A percentile compares a stretch with the other conserved stretches of the same genome.
Evolutionary conservation across 1,140 invertebrate genomes (phyloP).

Genomic region (Pygmarrhopalites habei): DNA sequence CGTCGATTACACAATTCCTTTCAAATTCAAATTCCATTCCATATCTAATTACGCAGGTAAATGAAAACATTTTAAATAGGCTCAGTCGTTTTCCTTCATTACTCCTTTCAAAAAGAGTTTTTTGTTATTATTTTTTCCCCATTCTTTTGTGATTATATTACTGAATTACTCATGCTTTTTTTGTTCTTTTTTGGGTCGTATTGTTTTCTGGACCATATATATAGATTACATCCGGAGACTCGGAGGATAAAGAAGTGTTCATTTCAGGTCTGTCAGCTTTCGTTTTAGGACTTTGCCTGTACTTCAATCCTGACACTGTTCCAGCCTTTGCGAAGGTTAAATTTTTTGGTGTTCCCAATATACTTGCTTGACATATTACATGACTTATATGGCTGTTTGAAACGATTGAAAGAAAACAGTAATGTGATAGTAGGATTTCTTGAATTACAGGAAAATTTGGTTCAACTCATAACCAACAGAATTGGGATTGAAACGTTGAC

Average conservation of each 20-base stretch:
- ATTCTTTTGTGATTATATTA: no score
- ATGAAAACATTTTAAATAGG: neutral
- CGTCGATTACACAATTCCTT: constrained; percentile 77
- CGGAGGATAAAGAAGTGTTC: constrained; percentile 80
- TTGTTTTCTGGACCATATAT: no score
- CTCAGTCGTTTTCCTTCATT: no score
- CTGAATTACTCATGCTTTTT: no score
- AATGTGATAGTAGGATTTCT: no score
- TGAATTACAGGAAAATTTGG: constrained; percentile 68
- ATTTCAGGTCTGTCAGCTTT: constrained; percentile 90
- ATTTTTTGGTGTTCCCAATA: constrained; percentile 44
- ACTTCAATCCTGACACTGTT: constrained; percentile 84
- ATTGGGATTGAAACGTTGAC: constrained; percentile 86
- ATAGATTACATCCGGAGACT: constrained; percentile 58
- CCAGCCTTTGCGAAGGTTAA: constrained; percentile 60
- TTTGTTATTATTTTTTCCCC: no score
- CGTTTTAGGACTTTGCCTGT: constrained; percentile 83
- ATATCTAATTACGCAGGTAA: constrained; percentile 70
- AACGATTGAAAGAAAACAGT: no score
- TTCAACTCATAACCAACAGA: constrained; percentile 78
- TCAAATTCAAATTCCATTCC: constrained; percentile 75
- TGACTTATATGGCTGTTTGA: no score
- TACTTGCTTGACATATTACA: no score
- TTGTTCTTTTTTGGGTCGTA: no score
- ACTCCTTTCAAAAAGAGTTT: no score